Evolutionary conservation across 2,113 vertebrate genomes (phyloP), one percentile per base, ranked within the genome.

Genomic region (Pseudorasbora parva): DNA sequence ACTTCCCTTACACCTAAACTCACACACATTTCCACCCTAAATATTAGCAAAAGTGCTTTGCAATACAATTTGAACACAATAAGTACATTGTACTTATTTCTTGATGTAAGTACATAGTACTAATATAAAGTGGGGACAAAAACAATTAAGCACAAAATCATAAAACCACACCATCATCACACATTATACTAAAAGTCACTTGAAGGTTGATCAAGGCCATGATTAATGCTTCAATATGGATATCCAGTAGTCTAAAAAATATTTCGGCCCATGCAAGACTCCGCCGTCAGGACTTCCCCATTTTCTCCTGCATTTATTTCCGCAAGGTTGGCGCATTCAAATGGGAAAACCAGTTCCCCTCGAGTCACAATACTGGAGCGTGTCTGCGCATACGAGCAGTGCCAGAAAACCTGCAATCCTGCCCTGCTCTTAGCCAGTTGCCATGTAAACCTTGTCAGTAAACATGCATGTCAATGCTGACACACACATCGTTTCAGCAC

Each of bases 401-500:
- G 45, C 51, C 76, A 84, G 80, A 57, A 78, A 64, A 54, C 56
- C 69, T 74, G 69, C 77, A 73, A 51, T 85, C 76, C 69, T 56
- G 17, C 64, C 37, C 69, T 30, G 51, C 59, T 85, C 51, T 76
- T 56, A 54, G 23, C 69, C 54, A 17, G 84, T 86, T 88, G 84
- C 84, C 81, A 88, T 86, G 87, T 88, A 76, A 79, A 86, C 81
- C 71, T 43, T 78, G 68, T 62, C 54, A 56, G 82, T 78, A 84
- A 84, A 79, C 49, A 82, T 66, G 77, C 82, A 78, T 72, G 73
- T 84, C 84, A 86, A 60, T 59, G 78, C 49, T 64, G 30, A 54
- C 74, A 89, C 27, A 43, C 74, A 45, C 74, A 41, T 82, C 86
- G 71, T 81, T 79, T 85, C 37, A 81, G 66, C 56, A 74, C 27